Evolutionary conservation across 2,113 vertebrate species (phyloP), one percentile per base, ranked within the genome.

Genomic region (Castor canadensis): DNA sequence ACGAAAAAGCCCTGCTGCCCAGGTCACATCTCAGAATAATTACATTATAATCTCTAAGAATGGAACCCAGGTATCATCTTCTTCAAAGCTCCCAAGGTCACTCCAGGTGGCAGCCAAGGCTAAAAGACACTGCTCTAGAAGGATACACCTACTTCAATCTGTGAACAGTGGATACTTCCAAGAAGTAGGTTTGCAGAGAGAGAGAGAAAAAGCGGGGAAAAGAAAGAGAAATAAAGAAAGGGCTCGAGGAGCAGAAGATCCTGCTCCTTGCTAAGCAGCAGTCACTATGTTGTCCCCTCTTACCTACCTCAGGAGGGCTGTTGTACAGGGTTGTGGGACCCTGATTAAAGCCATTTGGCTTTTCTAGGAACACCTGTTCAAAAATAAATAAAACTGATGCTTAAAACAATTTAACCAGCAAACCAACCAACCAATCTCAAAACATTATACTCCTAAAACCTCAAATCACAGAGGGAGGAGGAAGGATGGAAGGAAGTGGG

Each of bases 271-370:
- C 45, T 9, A 9, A 24, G 15, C 19, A 49, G 38, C 4, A 15
- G 71, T 38, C 32, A 35, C 19, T 2, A 20, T 0, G 9, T 11
- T 35, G 30, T 71, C 4, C 75, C 32, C 1, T n/a, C 26, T 66
- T 4, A 96, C 97, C 0, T 83, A 98, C 98, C 98, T 98, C 92
- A 20, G 95, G 77, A 17, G 84, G n/a, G 4, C 82, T 83, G 0
- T 72, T 82, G 0, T 32, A 62, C 15, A 88, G 89, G 16, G 83
- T 13, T 4, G 58, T 40, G 0, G 97, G 69, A 58, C 73, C 77
- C 17, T 58, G 54, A 84, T 90, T 97, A 69, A 96, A 97, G 80
- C 98, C 98, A 9, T 98, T 98, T 45, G 98, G 96, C 72, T 97
- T 92, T 6, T 98, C 98, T n/a, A 97, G 32, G 5, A 88, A 11